Evolutionary conservation across 2,888 invertebrate species (phyloP).

Genomic region (Glaucopsyche alexis): DNA sequence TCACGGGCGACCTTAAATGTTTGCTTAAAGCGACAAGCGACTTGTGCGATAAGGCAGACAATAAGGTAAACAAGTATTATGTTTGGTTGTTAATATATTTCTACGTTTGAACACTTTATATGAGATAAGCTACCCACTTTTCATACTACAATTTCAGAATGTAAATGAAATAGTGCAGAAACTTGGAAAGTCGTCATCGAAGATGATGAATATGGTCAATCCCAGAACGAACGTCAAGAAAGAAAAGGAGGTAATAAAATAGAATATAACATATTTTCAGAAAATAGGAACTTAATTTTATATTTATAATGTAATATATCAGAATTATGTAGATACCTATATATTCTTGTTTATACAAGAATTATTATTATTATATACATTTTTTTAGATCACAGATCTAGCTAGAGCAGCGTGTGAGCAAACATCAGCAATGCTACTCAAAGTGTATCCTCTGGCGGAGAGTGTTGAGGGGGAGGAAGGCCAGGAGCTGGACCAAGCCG

Average conservation of each 20-base stretch:
- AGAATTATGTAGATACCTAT: no score
- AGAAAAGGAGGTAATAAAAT: slow-evolving; percentile 38
- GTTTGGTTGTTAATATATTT: no score
- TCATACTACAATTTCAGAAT: slow-evolving; percentile 38
- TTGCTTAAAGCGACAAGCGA: slow-evolving; percentile 32
- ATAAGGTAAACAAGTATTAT: slow-evolving; percentile 27
- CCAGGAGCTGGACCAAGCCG: slow-evolving; percentile 33
- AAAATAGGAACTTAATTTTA: no score
- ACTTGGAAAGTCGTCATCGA: slow-evolving; percentile 41
- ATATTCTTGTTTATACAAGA: no score
- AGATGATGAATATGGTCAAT: slow-evolving; percentile 37
- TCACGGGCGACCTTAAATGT: slow-evolving; percentile 33
- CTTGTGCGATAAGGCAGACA: slow-evolving; percentile 31
- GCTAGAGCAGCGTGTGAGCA: slow-evolving; percentile 41
- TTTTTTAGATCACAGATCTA: slow-evolving; percentile 32
- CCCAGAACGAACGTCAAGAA: slow-evolving; percentile 35
- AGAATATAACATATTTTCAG: no score
- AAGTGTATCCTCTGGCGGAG: slow-evolving; percentile 42
- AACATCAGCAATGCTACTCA: slow-evolving; percentile 41
- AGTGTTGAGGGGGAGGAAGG: slow-evolving; percentile 33
- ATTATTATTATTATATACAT: no score
- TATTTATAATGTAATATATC: no score
- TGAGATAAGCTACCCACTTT: slow-evolving; percentile 18
- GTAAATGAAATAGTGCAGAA: slow-evolving; percentile 41
- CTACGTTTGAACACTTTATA: not conserved